Percentiles rank a stretch among this genome's conserved stretches.
phyloP scores from a whole-genome alignment of 1,140 invertebrate genomes.

The Gonioctena quinquepunctata region DNA sequence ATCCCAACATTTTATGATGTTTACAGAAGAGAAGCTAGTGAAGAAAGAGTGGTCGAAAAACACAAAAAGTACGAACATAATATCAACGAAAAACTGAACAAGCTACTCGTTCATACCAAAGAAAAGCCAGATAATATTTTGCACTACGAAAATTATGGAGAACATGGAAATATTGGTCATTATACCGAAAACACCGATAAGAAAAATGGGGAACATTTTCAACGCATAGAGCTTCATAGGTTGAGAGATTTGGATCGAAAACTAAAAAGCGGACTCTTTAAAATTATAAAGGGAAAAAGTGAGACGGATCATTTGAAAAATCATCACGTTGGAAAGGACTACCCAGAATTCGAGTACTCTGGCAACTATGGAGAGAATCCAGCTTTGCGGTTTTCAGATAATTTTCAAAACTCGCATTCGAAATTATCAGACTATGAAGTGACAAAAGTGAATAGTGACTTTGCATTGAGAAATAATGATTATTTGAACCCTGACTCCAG shows the following conservation, averaged over 20 bases:
- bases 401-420: too few relatives aligned
- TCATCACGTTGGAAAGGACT: too few relatives aligned
- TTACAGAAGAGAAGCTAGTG: slow-evolving; percentile 9
- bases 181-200: slow-evolving; percentile 13
- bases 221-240: not conserved
- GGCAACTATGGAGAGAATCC: too few relatives aligned
- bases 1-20: slow-evolving; percentile 4
- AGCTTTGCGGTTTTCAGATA: too few relatives aligned
- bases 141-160: not conserved
- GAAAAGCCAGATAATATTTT: not conserved
- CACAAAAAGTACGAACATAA: slow-evolving; percentile 9
- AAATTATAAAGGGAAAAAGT: not conserved
- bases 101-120: not conserved
- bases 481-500: too few relatives aligned
- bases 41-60: not conserved
- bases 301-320: not conserved
- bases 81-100: slow-evolving; percentile 1
- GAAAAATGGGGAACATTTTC: not conserved
- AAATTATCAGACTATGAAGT: too few relatives aligned
- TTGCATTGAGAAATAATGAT: too few relatives aligned
- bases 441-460: too few relatives aligned
- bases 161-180: slow-evolving; percentile 9
- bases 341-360: too few relatives aligned
- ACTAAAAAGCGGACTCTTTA: not conserved
- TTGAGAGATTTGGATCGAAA: not conserved